Evolutionary conservation across 2,113 vertebrate genomes (phyloP), one percentile per base, ranked within the genome.

Genomic region (Campylomormyrus tamandua): DNA sequence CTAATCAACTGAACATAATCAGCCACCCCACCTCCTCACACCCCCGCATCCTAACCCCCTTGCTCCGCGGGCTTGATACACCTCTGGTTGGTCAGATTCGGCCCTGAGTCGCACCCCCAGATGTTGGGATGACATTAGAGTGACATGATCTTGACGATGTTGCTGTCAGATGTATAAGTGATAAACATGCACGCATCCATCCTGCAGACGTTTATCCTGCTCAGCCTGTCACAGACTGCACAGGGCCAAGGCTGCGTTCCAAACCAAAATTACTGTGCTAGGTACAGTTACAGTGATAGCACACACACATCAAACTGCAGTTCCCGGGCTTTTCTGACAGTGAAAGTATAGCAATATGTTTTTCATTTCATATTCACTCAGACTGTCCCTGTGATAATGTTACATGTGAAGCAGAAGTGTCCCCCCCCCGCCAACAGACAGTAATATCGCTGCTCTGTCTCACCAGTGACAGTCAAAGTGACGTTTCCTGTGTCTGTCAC

Each of bases 1-100:
- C 95, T 96, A 94, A 96, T 96, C 95, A 95, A 94, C 93, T 95
- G 94, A 96, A 95, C 90, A 94, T 93, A 93, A 94, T 95, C 92
- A 0, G 90, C 31, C 8, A 39, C 3, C 35, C 74, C 45, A 13
- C 5, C 11, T 8, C 24, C 45, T 24, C 17, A 24, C 19, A 49
- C 35, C 13, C 5, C 15, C 39, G 2, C 46, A 21, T 1, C 1
- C n/a, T 31, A 2, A 49, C 84, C 46, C 27, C 3, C 11, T 17
- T 6, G n/a, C 84, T 52, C 85, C 9, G 2, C 3, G 15, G 49
- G 24, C 24, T 5, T n/a, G 13, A 1, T 11, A 7, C 8, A 50
- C n/a, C 48, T 53, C 46, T 21, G 42, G 42, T 1, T 15, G 3
- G 31, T 74, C 66, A 74, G 6, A 74, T 15, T 10, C 27, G 24